Evolutionary conservation across 2,113 vertebrate species (phyloP).

Genomic region (Piprites chloris): DNA sequence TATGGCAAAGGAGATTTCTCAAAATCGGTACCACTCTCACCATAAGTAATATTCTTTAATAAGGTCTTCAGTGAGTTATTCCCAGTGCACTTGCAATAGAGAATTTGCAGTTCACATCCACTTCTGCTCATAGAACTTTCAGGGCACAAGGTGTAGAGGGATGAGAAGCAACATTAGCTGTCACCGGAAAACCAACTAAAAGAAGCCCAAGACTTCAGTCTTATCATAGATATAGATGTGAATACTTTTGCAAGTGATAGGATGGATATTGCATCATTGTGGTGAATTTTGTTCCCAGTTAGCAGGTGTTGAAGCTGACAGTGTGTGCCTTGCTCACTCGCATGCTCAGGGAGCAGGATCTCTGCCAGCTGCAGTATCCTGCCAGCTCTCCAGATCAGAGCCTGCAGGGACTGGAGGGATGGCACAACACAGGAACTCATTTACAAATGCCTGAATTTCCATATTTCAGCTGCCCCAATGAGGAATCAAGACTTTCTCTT

Average conservation of each 20-base stretch:
- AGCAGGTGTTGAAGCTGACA: constrained; percentile 12
- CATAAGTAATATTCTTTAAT: neutral
- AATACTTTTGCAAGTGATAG: neutral
- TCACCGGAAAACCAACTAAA: accelerated
- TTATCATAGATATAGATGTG: accelerated
- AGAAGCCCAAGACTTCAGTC: neutral
- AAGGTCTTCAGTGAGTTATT: neutral
- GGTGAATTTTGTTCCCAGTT: neutral
- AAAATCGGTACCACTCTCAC: neutral
- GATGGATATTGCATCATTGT: neutral
- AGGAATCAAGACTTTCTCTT: neutral
- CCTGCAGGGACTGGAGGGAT: neutral
- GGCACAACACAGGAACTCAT: neutral
- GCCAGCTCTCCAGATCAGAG: constrained; percentile 5
- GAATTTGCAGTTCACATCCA: neutral
- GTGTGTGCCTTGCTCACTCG: neutral
- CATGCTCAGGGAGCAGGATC: neutral
- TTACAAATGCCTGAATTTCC: neutral
- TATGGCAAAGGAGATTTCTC: neutral
- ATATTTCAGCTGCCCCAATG: neutral
- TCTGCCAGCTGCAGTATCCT: constrained; percentile 12
- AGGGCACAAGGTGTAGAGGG: neutral
- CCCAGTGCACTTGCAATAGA: neutral
- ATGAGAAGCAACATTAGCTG: neutral
- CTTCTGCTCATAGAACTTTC: neutral